Base-by-base conservation (phyloP, 1,140 invertebrate species). In the Drosophila tsacasi region DNA sequence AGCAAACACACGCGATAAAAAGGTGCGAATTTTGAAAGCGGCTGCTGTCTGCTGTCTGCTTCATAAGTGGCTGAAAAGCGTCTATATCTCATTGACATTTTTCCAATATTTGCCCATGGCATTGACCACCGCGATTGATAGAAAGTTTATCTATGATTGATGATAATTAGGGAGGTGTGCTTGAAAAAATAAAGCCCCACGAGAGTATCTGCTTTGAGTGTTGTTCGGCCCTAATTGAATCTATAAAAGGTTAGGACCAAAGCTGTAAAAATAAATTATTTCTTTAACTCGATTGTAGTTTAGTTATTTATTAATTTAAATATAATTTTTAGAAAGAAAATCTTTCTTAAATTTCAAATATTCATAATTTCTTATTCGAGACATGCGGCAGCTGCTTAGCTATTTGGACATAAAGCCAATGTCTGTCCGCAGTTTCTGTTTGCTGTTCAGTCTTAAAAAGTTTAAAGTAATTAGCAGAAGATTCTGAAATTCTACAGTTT, bases 11-110 rank as follows among this genome's bases (percentile, higher is more conserved):
- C 57, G n/a, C 61, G 49, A 21, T 27, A n/a, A 60, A 71, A 73
- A 73, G 85, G 85, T 89, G 85, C 58, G 85, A 89, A 79, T 55
- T 90, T 75, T 90, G 81, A 90, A 90, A 90, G 83, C 72, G 64
- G 21, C 55, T 55, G 25, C 46, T 35, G 30, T 30, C 30, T 25
- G n/a, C n/a, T 32, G 27, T 25, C 35, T 42, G 35, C 39, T 58
- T 30, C 7, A 50, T 32, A 61, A 61, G 50, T 57, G 27, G 4
- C 25, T 63, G 25, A 61, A 58, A 50, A 47, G 35, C 42, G 50
- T 57, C 49, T 77, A 68, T 68, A 37, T 76, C 27, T 55, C 35
- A 49, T 77, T 76, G 63, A 61, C 74, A 77, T 47, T 77, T 61
- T 68, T 49, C 37, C 60, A 59, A 78, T 79, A 35, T 79, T 37